phyloP scores from a whole-genome alignment of 2,888 invertebrate species.

The Toxonevra muliebris region DNA sequence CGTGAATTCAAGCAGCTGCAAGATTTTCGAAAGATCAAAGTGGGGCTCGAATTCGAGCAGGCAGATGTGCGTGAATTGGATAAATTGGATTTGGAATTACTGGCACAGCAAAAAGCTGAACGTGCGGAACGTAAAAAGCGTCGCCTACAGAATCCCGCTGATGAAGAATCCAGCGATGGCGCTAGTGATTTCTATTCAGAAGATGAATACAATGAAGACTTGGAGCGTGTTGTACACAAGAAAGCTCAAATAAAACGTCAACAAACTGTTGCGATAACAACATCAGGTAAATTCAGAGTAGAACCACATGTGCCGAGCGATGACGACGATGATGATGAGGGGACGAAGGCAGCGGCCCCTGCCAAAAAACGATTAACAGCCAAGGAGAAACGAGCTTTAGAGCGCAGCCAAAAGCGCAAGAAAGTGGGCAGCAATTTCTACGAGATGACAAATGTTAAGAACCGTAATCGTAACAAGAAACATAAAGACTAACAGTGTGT shows the following conservation, averaged over 20 bases:
- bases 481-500: slow-evolving; percentile 50
- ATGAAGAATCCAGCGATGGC: slow-evolving; percentile 69
- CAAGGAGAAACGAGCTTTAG: slow-evolving; percentile 78
- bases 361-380: slow-evolving; percentile 73
- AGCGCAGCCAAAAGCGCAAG: slow-evolving; percentile 78
- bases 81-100: slow-evolving; percentile 69
- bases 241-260: slow-evolving; percentile 64
- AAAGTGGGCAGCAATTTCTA: slow-evolving; percentile 91
- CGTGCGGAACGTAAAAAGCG: slow-evolving; percentile 57
- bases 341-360: slow-evolving; percentile 43
- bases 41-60: slow-evolving; percentile 74
- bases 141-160: slow-evolving; percentile 54
- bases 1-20: slow-evolving; percentile 69
- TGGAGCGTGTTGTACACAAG: slow-evolving; percentile 59
- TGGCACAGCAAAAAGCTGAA: slow-evolving; percentile 66
- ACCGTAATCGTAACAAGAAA: slow-evolving; percentile 80
- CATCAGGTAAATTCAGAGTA: slow-evolving; percentile 69
- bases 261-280: slow-evolving; percentile 64
- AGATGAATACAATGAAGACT: slow-evolving; percentile 69
- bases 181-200: slow-evolving; percentile 76
- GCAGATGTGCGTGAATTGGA: slow-evolving; percentile 67
- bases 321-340: slow-evolving; percentile 60
- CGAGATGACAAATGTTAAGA: slow-evolving; percentile 88
- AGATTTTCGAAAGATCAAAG: slow-evolving; percentile 83
- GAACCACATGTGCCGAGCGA: slow-evolving; percentile 66